Base-by-base conservation (phyloP, 1,140 invertebrate genomes). In the Cydia fagiglandana region DNA sequence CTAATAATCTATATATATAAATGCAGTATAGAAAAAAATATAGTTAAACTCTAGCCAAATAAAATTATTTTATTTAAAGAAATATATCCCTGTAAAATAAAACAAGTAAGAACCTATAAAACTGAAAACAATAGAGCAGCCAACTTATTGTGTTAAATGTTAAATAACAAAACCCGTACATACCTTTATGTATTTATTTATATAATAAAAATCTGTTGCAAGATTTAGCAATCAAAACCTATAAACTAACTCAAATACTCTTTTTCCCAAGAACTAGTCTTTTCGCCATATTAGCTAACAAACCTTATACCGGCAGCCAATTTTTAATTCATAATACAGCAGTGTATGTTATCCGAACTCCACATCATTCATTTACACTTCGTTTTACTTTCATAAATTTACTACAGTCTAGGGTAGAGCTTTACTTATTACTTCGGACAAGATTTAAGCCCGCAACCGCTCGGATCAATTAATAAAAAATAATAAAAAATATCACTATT, bases 361-460 rank as follows among this genome's bases (percentile, higher is more conserved):
- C n/a, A 70, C 9, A 45, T 70, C 66, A 38, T 41, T 70, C 28
- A 70, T 70, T 70, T 70, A 70, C 66, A 70, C 66, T 41, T 38
- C 30, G 15, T 41, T 70, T 41, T 20, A 38, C 34, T 17, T 68
- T 47, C 10, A 34, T 34, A 66, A 20, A 66, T 66, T 66, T 38
- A 38, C 34, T 66, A 28, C 15, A 66, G 64, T 34, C 30, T n/a
- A 6, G 30, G 28, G 7, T 34, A 28, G 17, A 64, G 24, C 12
- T 24, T 64, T 12, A 30, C 5, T 24, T n/a, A 64, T 15, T 24
- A 28, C 38, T 41, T 7, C 5, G 12, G 56, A 24, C 56, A 64
- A 20, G 9, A 41, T 41, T 34, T 38, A 30, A 30, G 4, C 30
- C 30, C 2, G 30, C 30, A 30, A 30, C 30, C 30, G 2, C 0